Evolutionary conservation across 2,888 invertebrate genomes (phyloP), one percentile per base, ranked within the genome.

Genomic region (Nemotelus pantherinus): DNA sequence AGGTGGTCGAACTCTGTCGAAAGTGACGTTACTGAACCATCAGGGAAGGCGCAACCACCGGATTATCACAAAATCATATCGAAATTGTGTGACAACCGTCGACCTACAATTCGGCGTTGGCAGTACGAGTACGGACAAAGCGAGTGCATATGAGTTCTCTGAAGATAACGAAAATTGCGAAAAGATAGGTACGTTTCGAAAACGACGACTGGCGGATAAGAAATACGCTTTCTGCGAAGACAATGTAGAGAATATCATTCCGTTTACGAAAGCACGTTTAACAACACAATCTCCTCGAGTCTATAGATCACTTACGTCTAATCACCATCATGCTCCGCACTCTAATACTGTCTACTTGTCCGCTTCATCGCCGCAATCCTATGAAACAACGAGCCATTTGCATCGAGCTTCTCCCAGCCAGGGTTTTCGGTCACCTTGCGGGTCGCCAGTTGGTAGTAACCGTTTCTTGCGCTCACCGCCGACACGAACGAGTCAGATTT

Each of bases 161-260:
- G 95, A 95, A 82, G 95, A 95, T 82, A 90, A 92, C 4, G 94
- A 94, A 82, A 94, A 94, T 81, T 94, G 93, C 83, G 95, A 95
- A 84, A 95, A 95, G 83, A 90, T 95, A n/a, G 94, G 94, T 82
- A 93, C 93, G 83, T 95, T 94, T 84, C 90, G 96, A 5, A 94
- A 95, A 84, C 90, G 95, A 76, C 90, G 95, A 5, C 87, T 96
- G 74, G 96, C 96, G 0, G 96, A 96, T 83, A 96, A 96, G 85
- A 96, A 95, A 85, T 96, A 96, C 84, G 96, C 96, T 84, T 96
- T 96, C 84, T 94, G 94, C 0, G 95, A 95, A 82, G 95, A 95
- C 79, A 91, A 91, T 81, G 89, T 90, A 0, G 91, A 91, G 83
- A 91, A 91, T 81, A 91, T 91, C 77, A 89, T 91, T 83, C 88